Evolutionary conservation across 37 sponge, comb jelly and placozoan species (phyloP).

Genomic region (Aplysina aerophoba): DNA sequence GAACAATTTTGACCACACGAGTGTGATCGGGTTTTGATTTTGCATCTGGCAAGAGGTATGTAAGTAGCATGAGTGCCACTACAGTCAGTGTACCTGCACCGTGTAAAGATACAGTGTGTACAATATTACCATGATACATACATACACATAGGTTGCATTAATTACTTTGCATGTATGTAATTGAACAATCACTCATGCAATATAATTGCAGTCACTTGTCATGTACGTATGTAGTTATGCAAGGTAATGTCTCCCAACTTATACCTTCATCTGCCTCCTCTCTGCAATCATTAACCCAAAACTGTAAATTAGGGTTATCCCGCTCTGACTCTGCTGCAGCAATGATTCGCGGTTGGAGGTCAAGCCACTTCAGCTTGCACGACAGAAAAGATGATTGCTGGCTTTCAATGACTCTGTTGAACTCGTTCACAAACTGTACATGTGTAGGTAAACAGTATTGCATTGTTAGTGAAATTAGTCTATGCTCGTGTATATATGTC

Average conservation of each 20-base stretch:
- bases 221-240: neutral
- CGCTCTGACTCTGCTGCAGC: neutral
- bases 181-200: neutral
- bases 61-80: neutral
- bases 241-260: neutral
- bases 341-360: neutral
- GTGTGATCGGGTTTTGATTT: conserved; percentile 13
- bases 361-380: neutral
- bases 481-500: too few species aligned
- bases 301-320: neutral
- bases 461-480: neutral
- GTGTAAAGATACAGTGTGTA: too few species aligned
- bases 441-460: neutral
- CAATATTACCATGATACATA: too few species aligned
- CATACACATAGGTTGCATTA: too few species aligned
- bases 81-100: conserved; percentile 21
- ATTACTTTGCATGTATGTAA: neutral
- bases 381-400: neutral
- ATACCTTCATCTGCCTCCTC: conserved; percentile 20
- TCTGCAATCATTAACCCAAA: neutral
- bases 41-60: conserved; percentile 1
- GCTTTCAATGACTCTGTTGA: neutral
- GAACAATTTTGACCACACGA: neutral
- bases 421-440: neutral
- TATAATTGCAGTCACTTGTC: too few species aligned